Evolutionary conservation across 2,797 vertebrate genomes (phyloP), one percentile per base, ranked within the genome.

Genomic region (Orestias chungarensis): DNA sequence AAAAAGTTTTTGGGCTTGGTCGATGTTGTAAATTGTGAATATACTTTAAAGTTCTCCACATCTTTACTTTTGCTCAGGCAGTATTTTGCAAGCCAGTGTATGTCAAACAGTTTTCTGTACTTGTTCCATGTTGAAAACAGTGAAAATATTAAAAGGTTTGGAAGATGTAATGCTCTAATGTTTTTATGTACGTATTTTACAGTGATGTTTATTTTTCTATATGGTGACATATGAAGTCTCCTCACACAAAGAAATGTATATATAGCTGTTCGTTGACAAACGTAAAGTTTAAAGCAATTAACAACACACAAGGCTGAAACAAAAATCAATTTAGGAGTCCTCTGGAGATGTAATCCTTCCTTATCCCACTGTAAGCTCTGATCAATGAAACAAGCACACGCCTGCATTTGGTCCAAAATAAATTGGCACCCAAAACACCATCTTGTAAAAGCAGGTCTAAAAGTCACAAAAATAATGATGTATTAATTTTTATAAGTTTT

Each of bases 261-360:
- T 57, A 57, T 5, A 4, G 9, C 18, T 71, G 65, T 81, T 77
- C 49, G 69, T 62, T 3, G 62, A 71, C 62, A 68, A 65, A 42
- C 46, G 78, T 17, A 75, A 86, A 71, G 66, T 70, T 80, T 72
- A 82, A 62, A 79, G 76, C 82, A 74, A 82, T 90, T 82, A 82
- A 70, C 67, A 68, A 68, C 46, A 54, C 65, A 64, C 64, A 82
- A 66, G 76, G 44, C 50, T 35, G 75, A 81, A 78, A 68, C 77
- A 29, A 72, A 70, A 76, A 86, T 89, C 81, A 50, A 88, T 87
- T 14, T 50, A 73, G 81, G 73, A 87, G 59, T 74, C 75, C 70
- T 82, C 80, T 65, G 25, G 79, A 87, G 79, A 86, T 83, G 80
- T 81, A 87, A 89, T 87, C 87, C 80, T 76, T 75, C 73, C 73